phyloP scores from a whole-genome alignment of 2,797 vertebrate species.

The Sparus aurata region DNA sequence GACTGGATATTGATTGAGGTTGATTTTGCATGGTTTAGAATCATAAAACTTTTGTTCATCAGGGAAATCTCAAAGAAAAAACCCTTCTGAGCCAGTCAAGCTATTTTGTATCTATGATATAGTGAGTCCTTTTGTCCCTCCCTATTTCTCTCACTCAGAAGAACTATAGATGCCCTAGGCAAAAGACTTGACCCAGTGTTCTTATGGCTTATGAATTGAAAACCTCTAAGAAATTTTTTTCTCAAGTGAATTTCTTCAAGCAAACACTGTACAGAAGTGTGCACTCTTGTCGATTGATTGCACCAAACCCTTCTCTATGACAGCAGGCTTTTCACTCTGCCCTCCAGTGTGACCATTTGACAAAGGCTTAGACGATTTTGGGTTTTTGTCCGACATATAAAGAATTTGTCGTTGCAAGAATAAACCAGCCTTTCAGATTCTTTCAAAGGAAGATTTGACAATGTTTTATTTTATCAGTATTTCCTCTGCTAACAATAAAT shows the following conservation, averaged over 20 bases:
- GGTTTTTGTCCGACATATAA: too few relatives aligned
- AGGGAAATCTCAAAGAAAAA: slow-evolving; percentile 6
- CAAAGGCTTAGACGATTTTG: background rate
- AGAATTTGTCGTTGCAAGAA: background rate
- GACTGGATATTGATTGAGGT: slow-evolving; percentile 10
- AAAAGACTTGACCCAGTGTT: slow-evolving; percentile 40
- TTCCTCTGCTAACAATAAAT: background rate
- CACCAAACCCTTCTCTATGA: too few relatives aligned
- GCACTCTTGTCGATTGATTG: too few relatives aligned
- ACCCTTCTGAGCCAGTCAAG: background rate
- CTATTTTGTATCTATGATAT: slow-evolving; percentile 15
- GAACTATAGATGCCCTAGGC: slow-evolving; percentile 20
- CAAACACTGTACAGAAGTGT: too few relatives aligned
- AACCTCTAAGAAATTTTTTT: slow-evolving; percentile 7
- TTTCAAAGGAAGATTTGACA: background rate
- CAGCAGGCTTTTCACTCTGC: too few relatives aligned
- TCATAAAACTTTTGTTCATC: slow-evolving; percentile 6
- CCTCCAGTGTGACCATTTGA: too few relatives aligned
- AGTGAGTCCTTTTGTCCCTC: slow-evolving; percentile 12
- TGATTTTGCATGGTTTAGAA: slow-evolving; percentile 6
- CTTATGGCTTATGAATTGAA: slow-evolving; percentile 37
- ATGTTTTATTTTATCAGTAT: background rate
- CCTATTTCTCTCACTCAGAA: slow-evolving; percentile 15
- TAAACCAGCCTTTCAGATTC: background rate
- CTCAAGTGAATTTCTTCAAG: too few relatives aligned